Evolutionary conservation across 2,113 vertebrate genomes (phyloP).

Genomic region (Pelvicachromis taeniatus): DNA sequence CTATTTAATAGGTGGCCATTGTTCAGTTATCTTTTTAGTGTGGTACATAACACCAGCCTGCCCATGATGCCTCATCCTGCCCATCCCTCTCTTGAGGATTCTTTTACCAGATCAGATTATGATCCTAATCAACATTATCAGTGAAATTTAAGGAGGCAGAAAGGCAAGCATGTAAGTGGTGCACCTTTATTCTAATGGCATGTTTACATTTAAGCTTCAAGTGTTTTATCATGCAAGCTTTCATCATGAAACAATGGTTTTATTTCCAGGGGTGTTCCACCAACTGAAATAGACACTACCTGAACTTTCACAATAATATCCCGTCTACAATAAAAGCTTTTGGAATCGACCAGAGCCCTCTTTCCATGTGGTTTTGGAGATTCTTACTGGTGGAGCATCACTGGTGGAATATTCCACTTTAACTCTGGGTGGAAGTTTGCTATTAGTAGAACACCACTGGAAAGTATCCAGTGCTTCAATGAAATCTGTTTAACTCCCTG

Average conservation of each 20-base stretch:
- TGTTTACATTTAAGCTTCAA: neutral
- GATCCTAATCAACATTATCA: neutral
- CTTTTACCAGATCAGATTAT: neutral
- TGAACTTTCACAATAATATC: neutral
- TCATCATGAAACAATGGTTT: neutral
- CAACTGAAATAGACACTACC: neutral
- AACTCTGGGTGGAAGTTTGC: neutral
- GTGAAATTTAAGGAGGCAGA: neutral
- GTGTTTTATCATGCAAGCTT: neutral
- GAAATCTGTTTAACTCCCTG: neutral
- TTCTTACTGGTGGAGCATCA: neutral
- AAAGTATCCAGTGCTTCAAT: neutral
- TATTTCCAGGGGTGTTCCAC: neutral
- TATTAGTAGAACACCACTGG: neutral
- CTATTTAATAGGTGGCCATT: neutral
- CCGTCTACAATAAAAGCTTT: neutral
- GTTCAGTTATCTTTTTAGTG: neutral
- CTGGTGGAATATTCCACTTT: neutral
- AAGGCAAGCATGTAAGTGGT: too few relatives aligned
- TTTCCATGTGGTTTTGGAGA: neutral
- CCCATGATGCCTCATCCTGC: neutral
- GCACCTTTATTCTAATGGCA: neutral
- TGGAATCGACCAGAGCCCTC: neutral
- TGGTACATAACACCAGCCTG: neutral
- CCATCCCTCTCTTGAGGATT: accelerated